Percentiles rank a stretch among this genome's conserved stretches.
These are phyloP conservation scores for Acanthurus leucopareius DNA, from an alignment of 2,797 vertebrate genomes.

Conservation along the genomic window DNA sequence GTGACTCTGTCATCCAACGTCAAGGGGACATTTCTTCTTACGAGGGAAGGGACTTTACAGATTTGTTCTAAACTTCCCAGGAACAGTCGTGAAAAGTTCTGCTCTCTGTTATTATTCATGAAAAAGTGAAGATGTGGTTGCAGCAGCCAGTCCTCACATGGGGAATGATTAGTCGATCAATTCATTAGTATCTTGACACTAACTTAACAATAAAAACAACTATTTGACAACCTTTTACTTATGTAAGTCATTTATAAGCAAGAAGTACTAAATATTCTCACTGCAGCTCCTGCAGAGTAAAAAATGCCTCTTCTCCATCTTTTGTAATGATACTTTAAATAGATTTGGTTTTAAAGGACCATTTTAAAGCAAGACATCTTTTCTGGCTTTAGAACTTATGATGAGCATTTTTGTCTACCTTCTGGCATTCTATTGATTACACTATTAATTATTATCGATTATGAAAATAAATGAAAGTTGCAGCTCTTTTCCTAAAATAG, in stretches of 20 bases:
- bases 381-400: background rate
- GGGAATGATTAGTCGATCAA: background rate
- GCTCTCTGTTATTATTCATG: background rate
- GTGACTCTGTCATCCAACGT: conserved; percentile 49
- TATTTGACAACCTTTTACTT: background rate
- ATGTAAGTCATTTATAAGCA: background rate
- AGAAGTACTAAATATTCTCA: background rate
- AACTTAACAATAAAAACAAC: background rate
- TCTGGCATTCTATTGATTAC: background rate
- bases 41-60: conserved; percentile 27
- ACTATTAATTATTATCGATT: background rate
- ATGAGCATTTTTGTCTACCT: background rate
- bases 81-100: background rate
- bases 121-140: background rate
- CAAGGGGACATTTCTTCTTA: conserved; percentile 26
- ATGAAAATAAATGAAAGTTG: too few relatives aligned
- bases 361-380: background rate
- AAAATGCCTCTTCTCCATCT: too few relatives aligned
- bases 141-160: background rate
- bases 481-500: background rate
- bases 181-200: background rate
- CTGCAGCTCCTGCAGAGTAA: background rate
- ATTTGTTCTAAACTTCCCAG: background rate
- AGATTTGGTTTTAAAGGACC: too few relatives aligned
- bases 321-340: too few relatives aligned